Evolutionary conservation across 2,888 invertebrate species (phyloP).

Genomic region (Lochmaea crataegi): DNA sequence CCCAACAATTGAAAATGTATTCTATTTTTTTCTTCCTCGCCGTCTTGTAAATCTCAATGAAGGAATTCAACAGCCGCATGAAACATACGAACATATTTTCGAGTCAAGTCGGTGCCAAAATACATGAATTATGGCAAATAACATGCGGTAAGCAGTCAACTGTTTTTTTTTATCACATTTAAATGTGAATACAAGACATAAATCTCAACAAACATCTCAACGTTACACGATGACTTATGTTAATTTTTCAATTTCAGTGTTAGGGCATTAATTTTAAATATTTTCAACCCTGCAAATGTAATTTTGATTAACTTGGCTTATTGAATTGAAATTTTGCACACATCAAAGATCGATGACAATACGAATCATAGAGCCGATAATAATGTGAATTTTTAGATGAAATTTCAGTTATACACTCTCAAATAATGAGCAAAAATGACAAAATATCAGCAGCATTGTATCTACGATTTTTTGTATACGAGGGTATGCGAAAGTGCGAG

Average conservation of each 20-base stretch:
- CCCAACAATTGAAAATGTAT: background rate
- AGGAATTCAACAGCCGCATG: constrained; percentile 8
- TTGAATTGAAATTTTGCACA: background rate
- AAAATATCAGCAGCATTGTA: too few species aligned
- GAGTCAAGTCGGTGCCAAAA: constrained; percentile 17
- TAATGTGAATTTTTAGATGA: too few species aligned
- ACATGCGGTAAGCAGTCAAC: constrained; percentile 19
- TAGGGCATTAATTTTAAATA: background rate
- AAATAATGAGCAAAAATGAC: too few species aligned
- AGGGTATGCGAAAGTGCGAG: too few species aligned
- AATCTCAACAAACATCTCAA: constrained; percentile 22
- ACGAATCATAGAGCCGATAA: too few species aligned
- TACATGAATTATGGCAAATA: constrained; percentile 26
- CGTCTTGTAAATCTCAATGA: constrained; percentile 4
- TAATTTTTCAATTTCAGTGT: constrained; percentile 7
- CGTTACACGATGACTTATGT: constrained; percentile 12
- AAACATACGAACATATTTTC: constrained; percentile 1
- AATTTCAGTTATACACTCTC: too few species aligned
- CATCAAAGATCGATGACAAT: too few species aligned
- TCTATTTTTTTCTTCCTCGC: background rate
- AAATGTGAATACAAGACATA: constrained; percentile 31
- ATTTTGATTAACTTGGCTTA: background rate
- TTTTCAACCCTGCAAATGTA: background rate
- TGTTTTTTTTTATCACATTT: constrained; percentile 27
- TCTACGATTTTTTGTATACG: too few species aligned